phyloP scores from a whole-genome alignment of 2,797 vertebrate species.

The Dallia pectoralis region DNA sequence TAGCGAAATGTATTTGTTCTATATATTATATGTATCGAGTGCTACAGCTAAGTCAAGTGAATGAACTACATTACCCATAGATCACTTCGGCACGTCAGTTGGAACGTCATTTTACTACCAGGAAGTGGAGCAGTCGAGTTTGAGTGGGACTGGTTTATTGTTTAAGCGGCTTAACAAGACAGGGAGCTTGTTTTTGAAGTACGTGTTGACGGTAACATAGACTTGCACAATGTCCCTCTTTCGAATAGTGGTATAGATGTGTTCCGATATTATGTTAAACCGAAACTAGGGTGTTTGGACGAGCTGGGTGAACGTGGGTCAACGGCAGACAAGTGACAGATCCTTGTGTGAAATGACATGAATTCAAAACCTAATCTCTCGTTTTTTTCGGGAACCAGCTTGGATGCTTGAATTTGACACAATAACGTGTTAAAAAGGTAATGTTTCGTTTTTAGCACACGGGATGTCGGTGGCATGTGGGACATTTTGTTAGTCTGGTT shows the following conservation, averaged over 20 bases:
- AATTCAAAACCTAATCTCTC: not conserved
- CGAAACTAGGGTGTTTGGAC: slow-evolving; percentile 1
- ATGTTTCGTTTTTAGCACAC: slow-evolving; percentile 5
- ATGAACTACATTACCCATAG: slow-evolving; percentile 68
- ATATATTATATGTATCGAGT: not conserved
- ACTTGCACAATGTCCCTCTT: slow-evolving; percentile 21
- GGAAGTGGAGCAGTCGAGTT: slow-evolving; percentile 61
- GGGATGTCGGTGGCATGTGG: not conserved
- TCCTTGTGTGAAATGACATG: not conserved
- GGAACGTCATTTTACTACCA: slow-evolving; percentile 57
- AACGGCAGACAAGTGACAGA: not conserved
- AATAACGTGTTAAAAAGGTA: slow-evolving; percentile 44
- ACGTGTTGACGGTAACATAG: slow-evolving; percentile 28
- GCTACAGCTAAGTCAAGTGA: not conserved
- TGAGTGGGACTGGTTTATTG: slow-evolving; percentile 44
- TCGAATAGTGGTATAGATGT: not conserved
- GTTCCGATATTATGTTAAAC: not conserved
- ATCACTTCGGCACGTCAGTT: slow-evolving; percentile 17
- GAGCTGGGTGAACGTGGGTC: slow-evolving; percentile 5
- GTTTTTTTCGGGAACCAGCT: slow-evolving; percentile 39
- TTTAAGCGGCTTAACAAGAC: slow-evolving; percentile 64
- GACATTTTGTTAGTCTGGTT: not conserved
- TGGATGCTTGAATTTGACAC: not conserved
- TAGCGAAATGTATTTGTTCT: not conserved
- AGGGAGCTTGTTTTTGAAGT: slow-evolving; percentile 41